Evolutionary conservation across 2,888 invertebrate genomes (phyloP), one percentile per base, ranked within the genome.

Genomic region (Ochlodes sylvanus): DNA sequence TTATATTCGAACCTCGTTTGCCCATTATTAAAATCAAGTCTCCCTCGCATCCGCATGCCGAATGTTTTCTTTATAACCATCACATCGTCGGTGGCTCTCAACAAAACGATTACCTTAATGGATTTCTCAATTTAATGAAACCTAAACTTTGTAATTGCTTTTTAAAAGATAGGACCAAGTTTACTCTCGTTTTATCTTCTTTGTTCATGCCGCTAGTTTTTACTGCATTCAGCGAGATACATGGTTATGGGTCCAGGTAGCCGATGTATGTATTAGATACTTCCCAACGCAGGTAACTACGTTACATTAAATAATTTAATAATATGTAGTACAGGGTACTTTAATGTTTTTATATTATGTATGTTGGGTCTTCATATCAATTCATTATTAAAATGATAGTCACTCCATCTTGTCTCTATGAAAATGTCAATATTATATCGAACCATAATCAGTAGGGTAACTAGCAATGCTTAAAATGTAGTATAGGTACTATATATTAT

Each of bases 71-170:
- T n/a, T 88, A 89, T 88, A 91, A 90, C 86, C 87, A 84, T 87
- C 88, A 87, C 87, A 79, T 83, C 83, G 80, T 83, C 82, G 80
- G 88, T 87, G 86, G 88, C 87, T 86, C 78, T 83, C 81, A 86
- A 86, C 85, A 86, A 82, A 80, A 81, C 82, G 89, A 89, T 90
- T 89, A 90, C 81, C 87, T 83, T 91, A 92, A 90, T 90, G 88
- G 89, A 89, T 89, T 90, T 87, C 88, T 86, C 87, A 87, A 87
- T 88, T 86, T 88, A 90, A 90, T 87, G 87, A 88, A 86, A 86
- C 81, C 84, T 85, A 84, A 75, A 89, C 83, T 85, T 86, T 73
- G 82, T 87, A 88, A 89, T 89, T 88, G 87, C 83, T 87, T 86
- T 88, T 87, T 81, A 85, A 85, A 84, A 87, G 88, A 89, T 89